Conservation (phyloP, 2,888 invertebrate genomes). For the Pandemis heparana region DNA sequence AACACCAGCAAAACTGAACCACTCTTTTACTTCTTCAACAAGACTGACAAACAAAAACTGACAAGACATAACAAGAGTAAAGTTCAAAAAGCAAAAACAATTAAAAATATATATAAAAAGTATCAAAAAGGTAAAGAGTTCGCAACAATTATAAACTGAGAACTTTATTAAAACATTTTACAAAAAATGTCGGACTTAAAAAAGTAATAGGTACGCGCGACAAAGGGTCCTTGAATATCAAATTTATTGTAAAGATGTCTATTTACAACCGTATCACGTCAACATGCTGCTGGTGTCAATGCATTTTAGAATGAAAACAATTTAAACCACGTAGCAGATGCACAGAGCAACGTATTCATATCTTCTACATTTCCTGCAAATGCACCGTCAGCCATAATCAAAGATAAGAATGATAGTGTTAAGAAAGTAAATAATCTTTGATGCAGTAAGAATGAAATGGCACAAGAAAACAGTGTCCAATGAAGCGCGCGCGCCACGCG, state of each 20-base stretch:
- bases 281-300: background rate
- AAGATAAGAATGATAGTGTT: background rate
- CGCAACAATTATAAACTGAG: too few relatives aligned
- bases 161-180: background rate
- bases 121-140: too few relatives aligned
- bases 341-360: background rate
- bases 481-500: conserved; percentile 44
- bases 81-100: too few relatives aligned
- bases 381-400: background rate
- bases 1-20: too few relatives aligned
- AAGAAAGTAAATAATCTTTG: background rate
- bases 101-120: too few relatives aligned
- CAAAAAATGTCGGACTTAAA: background rate
- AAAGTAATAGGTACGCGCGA: background rate
- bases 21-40: too few relatives aligned
- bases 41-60: too few relatives aligned
- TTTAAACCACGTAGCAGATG: background rate
- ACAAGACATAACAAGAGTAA: too few relatives aligned
- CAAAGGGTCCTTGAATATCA: background rate
- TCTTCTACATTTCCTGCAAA: background rate
- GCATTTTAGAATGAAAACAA: background rate
- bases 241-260: background rate
- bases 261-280: conserved; percentile 1
- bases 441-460: background rate
- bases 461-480: conserved; percentile 10